Evolutionary conservation across 2,113 vertebrate genomes (phyloP).

Genomic region (Phasianus colchicus): DNA sequence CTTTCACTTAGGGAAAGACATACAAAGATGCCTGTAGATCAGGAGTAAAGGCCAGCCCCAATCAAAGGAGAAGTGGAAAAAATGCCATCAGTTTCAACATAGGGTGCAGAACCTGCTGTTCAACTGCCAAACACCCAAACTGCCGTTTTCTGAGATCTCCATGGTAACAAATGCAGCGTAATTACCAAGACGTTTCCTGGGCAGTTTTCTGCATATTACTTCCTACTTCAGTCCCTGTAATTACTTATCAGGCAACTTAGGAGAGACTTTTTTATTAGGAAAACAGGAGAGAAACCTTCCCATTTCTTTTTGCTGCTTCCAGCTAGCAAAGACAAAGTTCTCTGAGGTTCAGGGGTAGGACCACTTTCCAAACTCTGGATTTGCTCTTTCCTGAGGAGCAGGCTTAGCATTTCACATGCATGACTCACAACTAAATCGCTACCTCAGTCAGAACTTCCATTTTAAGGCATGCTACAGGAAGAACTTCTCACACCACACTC

Average conservation of each 20-base stretch:
- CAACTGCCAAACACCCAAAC: background rate
- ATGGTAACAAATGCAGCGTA: background rate
- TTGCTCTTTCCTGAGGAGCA: slow-evolving; percentile 19
- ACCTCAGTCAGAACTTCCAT: slow-evolving; percentile 61
- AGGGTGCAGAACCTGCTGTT: slow-evolving; percentile 7
- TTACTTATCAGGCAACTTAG: background rate
- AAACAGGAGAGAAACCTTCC: background rate
- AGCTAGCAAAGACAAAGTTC: slow-evolving; percentile 35
- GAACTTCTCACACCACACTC: background rate
- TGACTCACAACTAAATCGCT: slow-evolving; percentile 76
- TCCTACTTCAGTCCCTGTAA: background rate
- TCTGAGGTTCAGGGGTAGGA: background rate
- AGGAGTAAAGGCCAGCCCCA: background rate
- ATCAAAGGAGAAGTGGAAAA: background rate
- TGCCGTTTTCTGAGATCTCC: background rate
- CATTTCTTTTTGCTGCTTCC: background rate
- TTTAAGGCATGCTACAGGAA: slow-evolving; percentile 71
- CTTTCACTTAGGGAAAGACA: background rate
- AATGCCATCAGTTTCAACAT: background rate
- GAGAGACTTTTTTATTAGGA: background rate
- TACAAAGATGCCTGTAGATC: background rate
- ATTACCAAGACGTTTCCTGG: slow-evolving; percentile 5
- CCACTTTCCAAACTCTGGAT: background rate
- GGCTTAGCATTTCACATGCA: slow-evolving; percentile 51
- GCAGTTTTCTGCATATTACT: background rate